phyloP scores from a whole-genome alignment of 1,140 invertebrate genomes.

The Zaprionus davidi region DNA sequence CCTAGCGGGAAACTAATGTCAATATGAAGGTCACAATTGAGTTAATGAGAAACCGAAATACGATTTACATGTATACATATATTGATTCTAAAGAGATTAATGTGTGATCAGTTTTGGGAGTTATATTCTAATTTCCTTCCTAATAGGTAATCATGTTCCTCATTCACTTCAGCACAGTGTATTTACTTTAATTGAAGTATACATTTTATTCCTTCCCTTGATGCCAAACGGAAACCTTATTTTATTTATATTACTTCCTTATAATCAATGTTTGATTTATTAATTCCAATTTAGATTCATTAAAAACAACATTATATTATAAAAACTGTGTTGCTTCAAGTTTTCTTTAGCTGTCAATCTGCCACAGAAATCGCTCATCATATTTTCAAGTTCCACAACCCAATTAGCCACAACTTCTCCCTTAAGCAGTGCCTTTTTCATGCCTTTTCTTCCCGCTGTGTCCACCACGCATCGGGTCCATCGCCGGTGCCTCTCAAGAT shows the following conservation, averaged over 20 bases:
- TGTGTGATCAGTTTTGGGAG: too few relatives aligned
- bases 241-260: background rate
- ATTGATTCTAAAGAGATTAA: background rate
- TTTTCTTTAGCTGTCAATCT: background rate
- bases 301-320: too few relatives aligned
- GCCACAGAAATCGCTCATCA: background rate
- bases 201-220: too few relatives aligned
- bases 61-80: background rate
- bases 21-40: background rate
- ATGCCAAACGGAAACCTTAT: too few relatives aligned
- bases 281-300: too few relatives aligned
- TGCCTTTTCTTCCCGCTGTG: constrained; percentile 20
- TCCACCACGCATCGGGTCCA: constrained; percentile 18
- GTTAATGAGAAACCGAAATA: background rate
- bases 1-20: constrained; percentile 16
- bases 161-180: too few relatives aligned
- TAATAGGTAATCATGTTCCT: too few relatives aligned
- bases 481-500: constrained; percentile 37
- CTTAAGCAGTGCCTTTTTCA: background rate
- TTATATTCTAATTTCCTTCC: too few relatives aligned
- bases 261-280: background rate
- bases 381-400: background rate
- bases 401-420: background rate
- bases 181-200: too few relatives aligned
- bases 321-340: background rate